A percentile compares a stretch with the other conserved stretches of the same genome.
Evolutionary conservation across 2,797 vertebrate species (phyloP).

Genomic region (Margarornis squamiger): DNA sequence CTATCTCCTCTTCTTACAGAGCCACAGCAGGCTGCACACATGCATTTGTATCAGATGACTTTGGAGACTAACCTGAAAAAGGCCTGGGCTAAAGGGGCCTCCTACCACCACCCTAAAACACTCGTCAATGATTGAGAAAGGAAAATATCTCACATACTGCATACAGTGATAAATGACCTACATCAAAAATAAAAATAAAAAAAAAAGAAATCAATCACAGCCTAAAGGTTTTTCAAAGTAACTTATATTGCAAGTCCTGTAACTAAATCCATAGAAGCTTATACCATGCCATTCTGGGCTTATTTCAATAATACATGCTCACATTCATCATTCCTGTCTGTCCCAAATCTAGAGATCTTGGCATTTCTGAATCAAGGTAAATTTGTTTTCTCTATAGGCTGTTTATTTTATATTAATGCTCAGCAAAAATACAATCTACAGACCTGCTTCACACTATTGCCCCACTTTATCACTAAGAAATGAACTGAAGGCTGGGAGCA

Average conservation of each 20-base stretch:
- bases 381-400: constrained; percentile 23
- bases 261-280: background rate
- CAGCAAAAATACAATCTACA: background rate
- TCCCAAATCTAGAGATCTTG: background rate
- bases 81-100: background rate
- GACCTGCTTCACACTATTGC: constrained; percentile 15
- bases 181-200: background rate
- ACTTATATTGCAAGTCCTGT: background rate
- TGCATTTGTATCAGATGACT: rapidly evolving
- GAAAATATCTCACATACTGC: background rate
- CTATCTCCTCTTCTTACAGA: background rate
- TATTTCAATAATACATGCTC: constrained; percentile 7
- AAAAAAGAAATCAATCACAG: background rate
- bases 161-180: constrained; percentile 20
- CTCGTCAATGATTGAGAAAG: background rate
- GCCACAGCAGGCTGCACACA: background rate
- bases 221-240: background rate
- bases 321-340: constrained; percentile 34
- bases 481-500: background rate
- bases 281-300: background rate
- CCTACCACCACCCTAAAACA: background rate
- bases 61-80: background rate
- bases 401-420: constrained; percentile 43
- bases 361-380: constrained; percentile 5
- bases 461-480: constrained; percentile 33